phyloP scores from a whole-genome alignment of 2,888 invertebrate species.

The Drosophila lacicola region DNA sequence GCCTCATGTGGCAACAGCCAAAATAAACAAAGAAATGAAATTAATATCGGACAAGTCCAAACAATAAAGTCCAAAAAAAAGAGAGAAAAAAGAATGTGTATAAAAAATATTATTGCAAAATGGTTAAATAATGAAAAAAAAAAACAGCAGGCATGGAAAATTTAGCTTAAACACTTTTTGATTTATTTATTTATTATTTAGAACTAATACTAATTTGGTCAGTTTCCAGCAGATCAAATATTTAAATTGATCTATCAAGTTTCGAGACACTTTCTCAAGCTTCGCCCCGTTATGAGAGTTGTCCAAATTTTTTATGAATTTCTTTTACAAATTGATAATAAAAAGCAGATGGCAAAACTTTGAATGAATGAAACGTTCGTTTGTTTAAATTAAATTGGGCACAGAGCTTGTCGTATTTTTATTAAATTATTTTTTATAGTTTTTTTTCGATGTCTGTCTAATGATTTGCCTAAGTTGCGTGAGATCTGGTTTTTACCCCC shows the following conservation, averaged over 20 bases:
- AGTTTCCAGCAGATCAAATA: conserved; percentile 23
- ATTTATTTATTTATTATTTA: conserved; percentile 8
- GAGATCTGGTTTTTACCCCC: conserved; percentile 29
- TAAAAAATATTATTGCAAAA: conserved; percentile 51
- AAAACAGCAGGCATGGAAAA: conserved; percentile 17
- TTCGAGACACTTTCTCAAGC: conserved; percentile 54
- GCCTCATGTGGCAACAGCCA: conserved; percentile 29
- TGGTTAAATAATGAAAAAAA: conserved; percentile 54
- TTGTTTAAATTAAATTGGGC: conserved; percentile 49
- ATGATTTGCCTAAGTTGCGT: conserved; percentile 71
- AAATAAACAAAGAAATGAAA: conserved; percentile 52
- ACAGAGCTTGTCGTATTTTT: conserved; percentile 40
- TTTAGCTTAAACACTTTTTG: conserved; percentile 8
- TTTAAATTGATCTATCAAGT: conserved; percentile 37
- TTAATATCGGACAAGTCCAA: conserved; percentile 53
- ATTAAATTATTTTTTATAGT: conserved; percentile 48
- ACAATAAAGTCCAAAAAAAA: conserved; percentile 33
- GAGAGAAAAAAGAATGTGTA: conserved; percentile 9
- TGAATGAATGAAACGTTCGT: conserved; percentile 53
- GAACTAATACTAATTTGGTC: conserved; percentile 16
- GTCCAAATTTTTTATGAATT: conserved; percentile 66
- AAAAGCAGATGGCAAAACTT: conserved; percentile 36
- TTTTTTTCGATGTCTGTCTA: conserved; percentile 67
- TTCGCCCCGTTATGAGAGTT: conserved; percentile 48
- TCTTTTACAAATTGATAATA: conserved; percentile 59